Evolutionary conservation across 2,888 invertebrate genomes (phyloP).

Genomic region (Scrobipalpa atriplicella): DNA sequence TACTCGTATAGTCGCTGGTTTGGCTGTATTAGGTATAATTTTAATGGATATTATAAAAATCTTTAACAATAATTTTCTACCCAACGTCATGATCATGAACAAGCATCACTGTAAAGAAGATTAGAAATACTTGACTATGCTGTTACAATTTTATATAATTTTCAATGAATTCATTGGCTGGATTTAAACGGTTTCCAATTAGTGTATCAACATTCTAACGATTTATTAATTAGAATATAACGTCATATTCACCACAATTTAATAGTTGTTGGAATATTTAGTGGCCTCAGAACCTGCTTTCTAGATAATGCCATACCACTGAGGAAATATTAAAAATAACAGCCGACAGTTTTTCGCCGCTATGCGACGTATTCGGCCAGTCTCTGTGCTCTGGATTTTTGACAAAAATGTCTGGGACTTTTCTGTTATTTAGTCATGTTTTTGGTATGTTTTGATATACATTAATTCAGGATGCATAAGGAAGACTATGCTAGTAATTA

Average conservation of each 20-base stretch:
- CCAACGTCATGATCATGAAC: too few species aligned
- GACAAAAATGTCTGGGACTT: not conserved
- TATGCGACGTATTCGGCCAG: not conserved
- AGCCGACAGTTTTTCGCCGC: not conserved
- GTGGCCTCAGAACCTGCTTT: not conserved
- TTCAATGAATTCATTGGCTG: not conserved
- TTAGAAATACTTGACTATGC: too few species aligned
- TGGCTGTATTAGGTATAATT: too few species aligned
- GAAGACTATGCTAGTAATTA: too few species aligned
- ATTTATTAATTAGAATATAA: slow-evolving; percentile 2
- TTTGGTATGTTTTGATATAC: not conserved
- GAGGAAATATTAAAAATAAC: slow-evolving; percentile 1
- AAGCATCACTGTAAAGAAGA: too few species aligned
- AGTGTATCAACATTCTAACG: slow-evolving; percentile 2
- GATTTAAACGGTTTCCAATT: not conserved
- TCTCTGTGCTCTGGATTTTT: not conserved
- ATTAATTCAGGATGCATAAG: too few species aligned
- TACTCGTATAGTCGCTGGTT: not conserved
- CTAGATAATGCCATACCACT: not conserved
- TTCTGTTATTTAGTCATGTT: not conserved
- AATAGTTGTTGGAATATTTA: not conserved
- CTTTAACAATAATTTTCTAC: not conserved
- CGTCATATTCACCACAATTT: not conserved
- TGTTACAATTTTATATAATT: too few species aligned
- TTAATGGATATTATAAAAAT: too few species aligned